Evolutionary conservation across 1,140 invertebrate genomes (phyloP), one percentile per base, ranked within the genome.

Genomic region (Brachionus plicatilis): DNA sequence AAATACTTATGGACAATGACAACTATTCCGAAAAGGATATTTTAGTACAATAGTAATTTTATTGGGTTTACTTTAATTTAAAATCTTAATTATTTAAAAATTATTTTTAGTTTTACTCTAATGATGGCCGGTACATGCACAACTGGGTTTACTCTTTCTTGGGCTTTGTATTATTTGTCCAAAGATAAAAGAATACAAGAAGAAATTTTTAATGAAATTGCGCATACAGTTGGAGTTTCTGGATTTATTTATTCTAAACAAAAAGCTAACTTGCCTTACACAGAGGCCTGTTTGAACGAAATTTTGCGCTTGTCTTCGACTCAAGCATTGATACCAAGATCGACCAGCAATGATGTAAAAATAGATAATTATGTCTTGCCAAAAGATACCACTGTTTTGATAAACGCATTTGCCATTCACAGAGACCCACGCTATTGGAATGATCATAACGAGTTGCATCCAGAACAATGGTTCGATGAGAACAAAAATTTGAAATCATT

Each of bases 261-360:
- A 14, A 24, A 29, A 3, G 7, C 33, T 1, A 82, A 65, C 27
- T 82, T 68, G 79, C 65, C 79, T 27, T 65, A 65, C 53, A 47
- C 53, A 20, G 53, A 82, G 45, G 79, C 79, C n/a, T 82, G 79
- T 82, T 24, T 82, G 20, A 82, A 82, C 24, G 79, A 82, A 65
- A 82, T 82, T n/a, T 65, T 82, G 41, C 79, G 79, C 17, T 47
- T 82, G 11, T 82, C 79, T 33, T 82, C 79, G 3, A 82, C 79
- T 27, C 79, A 82, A 37, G 79, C 37, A 11, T 47, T 82, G 37
- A 82, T 82, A 17, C 79, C 79, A 20, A n/a, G 79, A 41, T 60
- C 53, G 14, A 65, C 65, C n/a, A n/a, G 8, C n/a, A 60, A 43
- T 43, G 53, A 60, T n/a, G 65, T 68, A 43, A 17, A 60, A 82